Evolutionary conservation across 1,140 invertebrate species (phyloP).

Genomic region (Capitella teleta): DNA sequence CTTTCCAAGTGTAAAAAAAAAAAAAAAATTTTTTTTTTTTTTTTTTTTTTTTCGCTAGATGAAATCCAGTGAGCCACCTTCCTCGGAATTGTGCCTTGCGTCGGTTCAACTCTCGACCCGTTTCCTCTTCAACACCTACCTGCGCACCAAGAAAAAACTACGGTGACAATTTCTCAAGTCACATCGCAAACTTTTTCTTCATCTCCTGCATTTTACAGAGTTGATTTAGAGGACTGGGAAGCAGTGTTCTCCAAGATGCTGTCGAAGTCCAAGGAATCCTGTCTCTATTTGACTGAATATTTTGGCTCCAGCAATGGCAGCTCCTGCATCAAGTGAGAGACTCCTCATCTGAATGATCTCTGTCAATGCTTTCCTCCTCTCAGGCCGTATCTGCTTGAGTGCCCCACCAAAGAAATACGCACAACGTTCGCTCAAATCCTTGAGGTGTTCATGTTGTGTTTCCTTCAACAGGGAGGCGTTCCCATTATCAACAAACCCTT

Average conservation of each 20-base stretch:
- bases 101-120: conserved; percentile 38
- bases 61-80: conserved; percentile 4
- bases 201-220: conserved; percentile 16
- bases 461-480: conserved; percentile 32
- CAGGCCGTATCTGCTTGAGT: conserved; percentile 44
- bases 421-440: conserved; percentile 34
- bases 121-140: conserved; percentile 47
- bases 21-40: neutral
- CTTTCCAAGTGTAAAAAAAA: neutral
- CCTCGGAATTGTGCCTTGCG: conserved; percentile 25
- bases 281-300: conserved; percentile 40
- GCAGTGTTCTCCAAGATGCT: conserved; percentile 34
- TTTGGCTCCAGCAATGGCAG: conserved; percentile 34
- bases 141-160: conserved; percentile 41
- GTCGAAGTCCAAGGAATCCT: conserved; percentile 29
- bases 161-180: conserved; percentile 22
- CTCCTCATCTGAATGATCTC: neutral
- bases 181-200: neutral
- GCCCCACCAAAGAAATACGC: conserved; percentile 41
- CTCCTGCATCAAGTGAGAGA: conserved; percentile 37
- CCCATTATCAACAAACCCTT: conserved; percentile 31
- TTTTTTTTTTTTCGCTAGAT: neutral
- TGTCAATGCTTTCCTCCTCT: neutral
- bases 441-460: conserved; percentile 28
- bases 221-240: conserved; percentile 41